Evolutionary conservation across 2,888 invertebrate genomes (phyloP).

Genomic region (Drosophila mettleri): DNA sequence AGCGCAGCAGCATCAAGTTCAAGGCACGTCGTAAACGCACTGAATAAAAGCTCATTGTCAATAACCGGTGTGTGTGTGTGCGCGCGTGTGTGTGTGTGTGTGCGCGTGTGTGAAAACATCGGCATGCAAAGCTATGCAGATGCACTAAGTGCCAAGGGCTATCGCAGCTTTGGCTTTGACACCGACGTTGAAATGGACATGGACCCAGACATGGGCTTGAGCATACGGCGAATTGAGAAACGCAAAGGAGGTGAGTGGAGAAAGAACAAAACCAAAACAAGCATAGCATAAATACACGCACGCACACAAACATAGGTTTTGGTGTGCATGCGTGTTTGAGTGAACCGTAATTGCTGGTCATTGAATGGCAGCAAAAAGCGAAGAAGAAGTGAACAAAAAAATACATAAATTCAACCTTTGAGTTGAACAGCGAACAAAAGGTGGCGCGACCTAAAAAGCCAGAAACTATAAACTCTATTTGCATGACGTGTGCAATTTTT

Average conservation of each 20-base stretch:
- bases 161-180: slow-evolving; percentile 84
- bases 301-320: not conserved
- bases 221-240: slow-evolving; percentile 67
- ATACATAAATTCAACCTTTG: not conserved
- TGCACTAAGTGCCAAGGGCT: slow-evolving; percentile 82
- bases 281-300: not conserved
- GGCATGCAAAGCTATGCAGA: slow-evolving; percentile 83
- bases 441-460: slow-evolving; percentile 7
- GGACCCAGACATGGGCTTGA: slow-evolving; percentile 67
- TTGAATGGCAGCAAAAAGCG: slow-evolving; percentile 34
- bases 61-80: slow-evolving; percentile 36
- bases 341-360: slow-evolving; percentile 45
- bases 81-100: slow-evolving; percentile 13
- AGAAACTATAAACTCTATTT: slow-evolving; percentile 12
- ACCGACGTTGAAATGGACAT: slow-evolving; percentile 85
- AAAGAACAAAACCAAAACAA: slow-evolving; percentile 8
- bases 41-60: slow-evolving; percentile 29
- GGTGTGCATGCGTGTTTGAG: slow-evolving; percentile 2
- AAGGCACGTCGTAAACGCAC: slow-evolving; percentile 46
- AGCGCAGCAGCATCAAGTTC: slow-evolving; percentile 40
- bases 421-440: not conserved
- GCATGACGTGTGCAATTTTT: slow-evolving; percentile 18
- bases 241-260: slow-evolving; percentile 73
- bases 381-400: not conserved
- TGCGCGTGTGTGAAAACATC: slow-evolving; percentile 18